phyloP scores from a whole-genome alignment of 2,888 invertebrate genomes.

The Agrotis puta region DNA sequence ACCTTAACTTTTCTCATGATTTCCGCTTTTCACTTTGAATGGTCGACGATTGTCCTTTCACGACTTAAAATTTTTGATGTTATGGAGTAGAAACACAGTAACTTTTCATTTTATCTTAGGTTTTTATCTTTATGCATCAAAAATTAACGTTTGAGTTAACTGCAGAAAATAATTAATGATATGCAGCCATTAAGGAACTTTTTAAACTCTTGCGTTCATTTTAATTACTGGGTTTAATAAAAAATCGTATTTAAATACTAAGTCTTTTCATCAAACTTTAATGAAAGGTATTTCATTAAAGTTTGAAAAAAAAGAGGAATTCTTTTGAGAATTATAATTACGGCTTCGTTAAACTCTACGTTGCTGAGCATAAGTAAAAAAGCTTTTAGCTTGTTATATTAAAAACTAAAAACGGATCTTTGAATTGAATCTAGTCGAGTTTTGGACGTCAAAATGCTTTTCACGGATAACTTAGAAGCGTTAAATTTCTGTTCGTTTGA shows the following conservation, averaged over 20 bases:
- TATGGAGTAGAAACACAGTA: neutral
- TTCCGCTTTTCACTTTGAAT: neutral
- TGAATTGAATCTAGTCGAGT: slow-evolving; percentile 57
- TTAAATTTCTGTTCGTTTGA: slow-evolving; percentile 43
- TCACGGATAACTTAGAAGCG: slow-evolving; percentile 23
- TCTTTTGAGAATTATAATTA: slow-evolving; percentile 86
- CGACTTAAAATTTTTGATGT: neutral
- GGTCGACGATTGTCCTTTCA: neutral
- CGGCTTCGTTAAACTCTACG: slow-evolving; percentile 85
- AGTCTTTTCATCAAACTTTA: slow-evolving; percentile 78
- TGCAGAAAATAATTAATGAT: slow-evolving; percentile 9
- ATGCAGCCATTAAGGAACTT: slow-evolving; percentile 15
- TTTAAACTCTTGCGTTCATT: slow-evolving; percentile 27
- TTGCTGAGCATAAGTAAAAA: slow-evolving; percentile 82
- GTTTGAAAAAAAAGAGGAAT: slow-evolving; percentile 77
- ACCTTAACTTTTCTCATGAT: slow-evolving; percentile 32
- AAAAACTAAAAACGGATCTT: slow-evolving; percentile 80
- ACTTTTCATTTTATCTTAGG: neutral
- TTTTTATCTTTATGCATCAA: neutral
- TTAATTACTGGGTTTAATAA: slow-evolving; percentile 56
- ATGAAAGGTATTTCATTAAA: slow-evolving; percentile 82
- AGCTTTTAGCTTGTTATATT: slow-evolving; percentile 80
- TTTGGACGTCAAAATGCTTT: slow-evolving; percentile 39
- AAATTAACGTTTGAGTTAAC: neutral
- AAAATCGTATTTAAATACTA: slow-evolving; percentile 57